Conservation (phyloP, 2,888 invertebrate genomes). For the Helicoverpa assulta region DNA sequence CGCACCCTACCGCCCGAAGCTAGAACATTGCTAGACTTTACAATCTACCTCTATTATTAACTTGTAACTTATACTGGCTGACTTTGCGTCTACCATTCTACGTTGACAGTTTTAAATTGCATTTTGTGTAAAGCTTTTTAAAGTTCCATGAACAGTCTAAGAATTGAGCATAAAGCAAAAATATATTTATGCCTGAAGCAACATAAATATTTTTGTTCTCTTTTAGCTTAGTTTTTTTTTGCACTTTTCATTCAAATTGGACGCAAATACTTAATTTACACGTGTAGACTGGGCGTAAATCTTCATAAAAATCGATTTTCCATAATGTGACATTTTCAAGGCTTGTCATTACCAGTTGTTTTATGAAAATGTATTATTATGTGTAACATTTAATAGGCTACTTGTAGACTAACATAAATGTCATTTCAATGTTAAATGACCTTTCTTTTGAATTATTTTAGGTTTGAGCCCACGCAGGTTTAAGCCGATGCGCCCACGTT, state of each 20-base stretch:
- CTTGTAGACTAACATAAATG: slow-evolving; percentile 26
- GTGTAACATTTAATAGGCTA: slow-evolving; percentile 2
- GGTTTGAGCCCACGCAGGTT: slow-evolving; percentile 1
- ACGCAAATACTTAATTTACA: too few relatives aligned
- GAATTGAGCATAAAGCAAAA: too few relatives aligned
- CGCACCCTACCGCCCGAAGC: slow-evolving; percentile 20
- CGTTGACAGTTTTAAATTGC: slow-evolving; percentile 14
- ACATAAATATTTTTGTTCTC: too few relatives aligned
- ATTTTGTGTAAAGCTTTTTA: slow-evolving; percentile 15
- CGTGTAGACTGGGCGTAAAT: too few relatives aligned
- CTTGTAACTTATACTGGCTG: slow-evolving; percentile 13
- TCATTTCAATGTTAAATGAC: slow-evolving; percentile 22
- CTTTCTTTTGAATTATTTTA: slow-evolving; percentile 24
- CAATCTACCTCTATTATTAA: slow-evolving; percentile 37
- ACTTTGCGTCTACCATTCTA: slow-evolving; percentile 7
- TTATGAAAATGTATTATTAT: too few relatives aligned
- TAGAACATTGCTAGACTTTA: slow-evolving; percentile 36
- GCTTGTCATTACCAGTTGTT: too few relatives aligned
- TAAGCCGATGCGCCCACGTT: slow-evolving; percentile 7
- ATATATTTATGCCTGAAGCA: too few relatives aligned
- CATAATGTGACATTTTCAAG: too few relatives aligned
- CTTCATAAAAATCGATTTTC: too few relatives aligned
- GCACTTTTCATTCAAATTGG: too few relatives aligned
- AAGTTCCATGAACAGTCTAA: background rate
- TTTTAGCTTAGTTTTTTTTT: too few relatives aligned